Percentiles rank a stretch among this genome's conserved stretches.
These are phyloP conservation scores for Hylaeus anthracinus DNA, from an alignment of 1,140 invertebrate genomes.

Conservation along the genomic window DNA sequence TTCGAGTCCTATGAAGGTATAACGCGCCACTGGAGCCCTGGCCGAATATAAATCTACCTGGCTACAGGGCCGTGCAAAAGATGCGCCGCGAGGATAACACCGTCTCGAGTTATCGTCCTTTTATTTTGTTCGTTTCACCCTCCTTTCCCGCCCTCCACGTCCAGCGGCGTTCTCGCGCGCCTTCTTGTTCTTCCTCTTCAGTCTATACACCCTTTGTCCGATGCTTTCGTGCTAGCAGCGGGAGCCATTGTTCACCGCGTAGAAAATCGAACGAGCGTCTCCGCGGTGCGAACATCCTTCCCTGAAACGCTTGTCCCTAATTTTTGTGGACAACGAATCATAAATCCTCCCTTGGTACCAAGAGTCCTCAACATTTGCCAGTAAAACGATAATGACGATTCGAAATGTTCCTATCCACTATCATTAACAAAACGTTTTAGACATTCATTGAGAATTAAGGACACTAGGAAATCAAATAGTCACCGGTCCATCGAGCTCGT, in stretches of 20 bases:
- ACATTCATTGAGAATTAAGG: too few species aligned
- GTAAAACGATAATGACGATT: too few species aligned
- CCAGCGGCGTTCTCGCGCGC: not conserved
- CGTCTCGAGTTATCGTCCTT: constrained; percentile 16
- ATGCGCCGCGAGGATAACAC: constrained; percentile 53
- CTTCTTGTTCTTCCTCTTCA: constrained; percentile 33
- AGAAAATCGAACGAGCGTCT: constrained; percentile 44
- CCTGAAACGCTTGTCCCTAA: not conserved
- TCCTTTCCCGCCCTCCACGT: not conserved
- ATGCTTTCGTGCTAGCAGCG: constrained; percentile 16
- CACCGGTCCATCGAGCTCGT: too few species aligned
- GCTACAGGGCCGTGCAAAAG: constrained; percentile 54
- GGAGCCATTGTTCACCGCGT: constrained; percentile 43
- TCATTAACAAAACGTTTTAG: too few species aligned
- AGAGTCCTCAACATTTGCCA: too few species aligned
- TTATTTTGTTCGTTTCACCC: constrained; percentile 16
- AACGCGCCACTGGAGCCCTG: constrained; percentile 11
- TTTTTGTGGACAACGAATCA: too few species aligned
- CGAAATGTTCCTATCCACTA: too few species aligned
- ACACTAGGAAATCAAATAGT: too few species aligned
- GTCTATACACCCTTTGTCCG: constrained; percentile 47
- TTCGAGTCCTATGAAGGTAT: constrained; percentile 34
- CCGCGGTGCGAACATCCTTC: not conserved
- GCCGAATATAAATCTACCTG: constrained; percentile 38
- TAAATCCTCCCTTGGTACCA: too few species aligned